Percentiles rank a stretch among this genome's conserved stretches.
Evolutionary conservation across 2,797 vertebrate species (phyloP).

Genomic region (Syndactyla subalaris): DNA sequence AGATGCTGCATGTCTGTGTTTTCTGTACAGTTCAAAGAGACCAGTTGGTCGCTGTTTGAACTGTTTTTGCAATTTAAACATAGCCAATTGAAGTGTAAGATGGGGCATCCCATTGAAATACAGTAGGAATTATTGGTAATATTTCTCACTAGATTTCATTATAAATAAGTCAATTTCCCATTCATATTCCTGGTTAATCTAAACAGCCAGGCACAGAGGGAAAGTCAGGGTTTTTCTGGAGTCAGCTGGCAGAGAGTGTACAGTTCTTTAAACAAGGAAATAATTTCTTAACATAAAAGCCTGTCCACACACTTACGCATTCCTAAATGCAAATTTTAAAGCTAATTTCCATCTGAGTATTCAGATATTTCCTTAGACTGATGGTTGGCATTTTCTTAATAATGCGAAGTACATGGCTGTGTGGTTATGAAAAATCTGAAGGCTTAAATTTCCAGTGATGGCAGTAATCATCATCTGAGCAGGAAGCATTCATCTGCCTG

Average conservation of each 20-base stretch:
- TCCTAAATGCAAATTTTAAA: conserved; percentile 26
- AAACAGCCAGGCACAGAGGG: not conserved
- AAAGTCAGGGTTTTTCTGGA: not conserved
- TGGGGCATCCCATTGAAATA: not conserved
- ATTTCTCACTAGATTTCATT: not conserved
- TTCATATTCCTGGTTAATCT: not conserved
- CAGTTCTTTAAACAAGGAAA: not conserved
- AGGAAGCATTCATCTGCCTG: not conserved
- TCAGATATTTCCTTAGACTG: not conserved
- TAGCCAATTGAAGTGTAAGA: not conserved
- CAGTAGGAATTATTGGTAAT: not conserved
- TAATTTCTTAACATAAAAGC: not conserved
- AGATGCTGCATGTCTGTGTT: not conserved
- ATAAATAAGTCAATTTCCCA: not conserved
- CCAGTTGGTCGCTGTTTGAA: not conserved
- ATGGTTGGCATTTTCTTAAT: not conserved
- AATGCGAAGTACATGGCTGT: not conserved
- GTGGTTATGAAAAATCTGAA: not conserved
- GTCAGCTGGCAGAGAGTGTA: not conserved
- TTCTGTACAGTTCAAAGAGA: not conserved
- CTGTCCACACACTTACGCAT: not conserved
- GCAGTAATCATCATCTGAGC: not conserved
- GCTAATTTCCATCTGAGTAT: not conserved
- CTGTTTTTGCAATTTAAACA: not conserved
- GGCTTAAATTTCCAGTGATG: not conserved